Evolutionary conservation across 2,888 invertebrate species (phyloP).

Genomic region (Drosophila tripunctata): DNA sequence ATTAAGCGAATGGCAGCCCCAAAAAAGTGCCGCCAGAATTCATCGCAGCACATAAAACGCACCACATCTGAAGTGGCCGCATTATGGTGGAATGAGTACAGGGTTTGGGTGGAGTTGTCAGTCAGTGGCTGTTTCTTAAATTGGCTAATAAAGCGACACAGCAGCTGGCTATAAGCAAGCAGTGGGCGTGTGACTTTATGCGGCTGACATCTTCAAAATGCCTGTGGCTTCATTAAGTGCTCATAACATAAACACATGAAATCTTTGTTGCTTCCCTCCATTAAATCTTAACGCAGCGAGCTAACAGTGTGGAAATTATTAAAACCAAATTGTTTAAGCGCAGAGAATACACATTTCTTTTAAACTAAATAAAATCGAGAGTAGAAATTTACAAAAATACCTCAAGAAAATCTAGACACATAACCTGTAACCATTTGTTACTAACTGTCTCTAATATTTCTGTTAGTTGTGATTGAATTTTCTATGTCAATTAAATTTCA

Average conservation of each 20-base stretch:
- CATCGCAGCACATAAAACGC: slow-evolving; percentile 80
- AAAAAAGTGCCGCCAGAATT: slow-evolving; percentile 68
- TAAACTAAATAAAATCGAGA: not conserved
- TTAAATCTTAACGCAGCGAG: slow-evolving; percentile 29
- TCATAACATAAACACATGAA: slow-evolving; percentile 69
- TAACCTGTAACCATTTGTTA: too few relatives aligned
- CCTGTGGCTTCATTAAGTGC: slow-evolving; percentile 76
- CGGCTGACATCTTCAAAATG: slow-evolving; percentile 61
- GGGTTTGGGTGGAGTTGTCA: slow-evolving; percentile 29
- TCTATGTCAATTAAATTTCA: too few relatives aligned
- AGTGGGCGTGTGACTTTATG: slow-evolving; percentile 56
- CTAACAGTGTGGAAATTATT: slow-evolving; percentile 21
- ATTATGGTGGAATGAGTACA: slow-evolving; percentile 13
- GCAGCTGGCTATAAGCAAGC: slow-evolving; percentile 35
- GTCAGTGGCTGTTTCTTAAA: slow-evolving; percentile 70
- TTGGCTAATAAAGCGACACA: slow-evolving; percentile 77
- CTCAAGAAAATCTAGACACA: too few relatives aligned
- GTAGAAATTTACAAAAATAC: too few relatives aligned
- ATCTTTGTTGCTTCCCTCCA: slow-evolving; percentile 32
- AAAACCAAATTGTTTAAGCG: not conserved
- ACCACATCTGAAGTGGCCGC: slow-evolving; percentile 54
- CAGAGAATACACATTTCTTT: not conserved
- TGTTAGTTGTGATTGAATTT: too few relatives aligned
- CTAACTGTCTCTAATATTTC: too few relatives aligned
- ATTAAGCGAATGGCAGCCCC: slow-evolving; percentile 64